phyloP scores from a whole-genome alignment of 2,888 invertebrate species.

The Matsumyia berberina region DNA sequence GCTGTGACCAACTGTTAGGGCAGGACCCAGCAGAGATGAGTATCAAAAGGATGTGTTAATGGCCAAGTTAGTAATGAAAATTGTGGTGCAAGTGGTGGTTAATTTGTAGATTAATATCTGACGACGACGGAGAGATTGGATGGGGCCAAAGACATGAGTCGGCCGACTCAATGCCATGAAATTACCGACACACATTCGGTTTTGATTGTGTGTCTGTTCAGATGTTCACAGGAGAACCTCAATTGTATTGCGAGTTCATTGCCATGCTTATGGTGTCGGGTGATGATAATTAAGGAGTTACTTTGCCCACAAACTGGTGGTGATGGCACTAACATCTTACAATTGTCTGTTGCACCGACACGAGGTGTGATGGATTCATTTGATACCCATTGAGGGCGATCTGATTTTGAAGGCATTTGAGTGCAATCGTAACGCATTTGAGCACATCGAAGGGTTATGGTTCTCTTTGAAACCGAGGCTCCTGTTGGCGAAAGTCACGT shows the following conservation, averaged over 20 bases:
- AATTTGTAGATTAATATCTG: slow-evolving; percentile 75
- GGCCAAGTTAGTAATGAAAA: slow-evolving; percentile 74
- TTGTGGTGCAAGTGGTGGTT: slow-evolving; percentile 73
- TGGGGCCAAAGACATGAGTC: slow-evolving; percentile 34
- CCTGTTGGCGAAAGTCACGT: too few relatives aligned
- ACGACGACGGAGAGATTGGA: slow-evolving; percentile 20
- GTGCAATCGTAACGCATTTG: too few relatives aligned
- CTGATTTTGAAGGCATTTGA: background rate
- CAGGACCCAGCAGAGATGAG: slow-evolving; percentile 51
- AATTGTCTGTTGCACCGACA: background rate
- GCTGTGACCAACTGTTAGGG: slow-evolving; percentile 44
- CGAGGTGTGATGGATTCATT: background rate
- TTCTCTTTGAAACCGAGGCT: too few relatives aligned
- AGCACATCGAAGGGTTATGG: too few relatives aligned
- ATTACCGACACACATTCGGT: slow-evolving; percentile 8
- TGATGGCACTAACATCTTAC: background rate
- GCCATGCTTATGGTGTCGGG: background rate
- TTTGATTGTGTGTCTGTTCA: background rate
- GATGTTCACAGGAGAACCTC: background rate
- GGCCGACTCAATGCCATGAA: slow-evolving; percentile 41
- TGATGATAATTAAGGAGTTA: background rate
- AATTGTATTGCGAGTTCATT: background rate
- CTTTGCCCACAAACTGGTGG: background rate
- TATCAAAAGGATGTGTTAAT: slow-evolving; percentile 74
- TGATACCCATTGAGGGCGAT: background rate